phyloP scores from a whole-genome alignment of 2,797 vertebrate genomes.

The Kryptopterus vitreolus region DNA sequence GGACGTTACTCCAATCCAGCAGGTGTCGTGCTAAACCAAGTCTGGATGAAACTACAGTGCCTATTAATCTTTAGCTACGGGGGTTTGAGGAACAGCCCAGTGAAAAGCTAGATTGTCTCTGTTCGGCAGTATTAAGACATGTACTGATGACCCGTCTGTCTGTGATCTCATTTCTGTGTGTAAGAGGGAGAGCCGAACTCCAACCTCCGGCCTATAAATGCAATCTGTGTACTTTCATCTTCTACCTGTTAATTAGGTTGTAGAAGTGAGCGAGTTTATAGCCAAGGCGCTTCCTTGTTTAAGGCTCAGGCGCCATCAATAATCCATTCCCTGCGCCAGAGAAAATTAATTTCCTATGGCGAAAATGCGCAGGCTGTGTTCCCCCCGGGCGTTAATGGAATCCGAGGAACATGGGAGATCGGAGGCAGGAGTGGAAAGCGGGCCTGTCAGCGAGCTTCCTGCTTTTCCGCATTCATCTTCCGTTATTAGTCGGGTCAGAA shows the following conservation, averaged over 20 bases:
- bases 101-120: not conserved
- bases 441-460: not conserved
- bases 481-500: not conserved
- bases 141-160: not conserved
- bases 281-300: not conserved
- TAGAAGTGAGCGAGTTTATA: not conserved
- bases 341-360: not conserved
- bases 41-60: conserved; percentile 11
- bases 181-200: not conserved
- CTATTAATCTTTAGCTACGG: conserved; percentile 16
- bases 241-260: conserved; percentile 4
- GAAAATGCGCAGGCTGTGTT: not conserved
- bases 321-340: not conserved
- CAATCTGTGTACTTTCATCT: no score
- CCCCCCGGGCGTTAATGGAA: not conserved
- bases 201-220: no score
- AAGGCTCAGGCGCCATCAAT: not conserved
- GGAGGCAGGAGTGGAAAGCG: not conserved
- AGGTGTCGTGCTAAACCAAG: conserved; percentile 12
- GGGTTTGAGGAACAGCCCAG: not conserved
- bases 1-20: not conserved
- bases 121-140: not conserved
- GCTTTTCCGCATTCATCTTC: not conserved
- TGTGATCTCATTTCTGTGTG: not conserved
- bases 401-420: not conserved